A percentile compares a stretch with the other conserved stretches of the same genome.
phyloP scores from a whole-genome alignment of 1,140 invertebrate species.

The Drosophila rhopaloa region DNA sequence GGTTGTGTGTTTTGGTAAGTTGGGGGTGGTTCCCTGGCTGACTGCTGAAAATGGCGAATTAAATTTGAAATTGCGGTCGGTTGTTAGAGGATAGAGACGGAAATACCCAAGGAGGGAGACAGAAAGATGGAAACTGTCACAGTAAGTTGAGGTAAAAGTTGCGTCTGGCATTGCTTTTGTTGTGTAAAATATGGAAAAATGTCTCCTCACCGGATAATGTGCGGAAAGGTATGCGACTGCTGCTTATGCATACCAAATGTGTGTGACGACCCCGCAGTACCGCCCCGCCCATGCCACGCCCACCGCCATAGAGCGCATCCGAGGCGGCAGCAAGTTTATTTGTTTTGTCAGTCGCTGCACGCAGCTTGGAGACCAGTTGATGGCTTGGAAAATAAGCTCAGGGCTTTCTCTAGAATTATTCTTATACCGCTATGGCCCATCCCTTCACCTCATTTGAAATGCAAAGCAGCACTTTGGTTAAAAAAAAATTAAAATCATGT shows the following conservation, averaged over 20 bases:
- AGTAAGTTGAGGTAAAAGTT: constrained; percentile 78
- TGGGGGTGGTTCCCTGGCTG: constrained; percentile 35
- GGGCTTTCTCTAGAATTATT: constrained; percentile 20
- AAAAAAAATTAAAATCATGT: constrained; percentile 32
- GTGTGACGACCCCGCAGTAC: constrained; percentile 27
- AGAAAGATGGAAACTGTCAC: constrained; percentile 54
- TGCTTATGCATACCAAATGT: constrained; percentile 81
- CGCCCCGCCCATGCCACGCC: neutral
- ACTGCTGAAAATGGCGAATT: constrained; percentile 77
- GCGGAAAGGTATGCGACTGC: constrained; percentile 59
- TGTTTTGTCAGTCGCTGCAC: constrained; percentile 65
- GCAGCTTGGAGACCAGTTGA: constrained; percentile 41
- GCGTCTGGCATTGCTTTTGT: constrained; percentile 58
- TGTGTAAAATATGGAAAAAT: constrained; percentile 81
- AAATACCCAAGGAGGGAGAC: neutral
- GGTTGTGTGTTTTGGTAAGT: neutral
- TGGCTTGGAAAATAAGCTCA: constrained; percentile 50
- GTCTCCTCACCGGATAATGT: constrained; percentile 58
- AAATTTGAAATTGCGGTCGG: constrained; percentile 77
- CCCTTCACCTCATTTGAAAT: constrained; percentile 55
- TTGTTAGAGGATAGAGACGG: constrained; percentile 27
- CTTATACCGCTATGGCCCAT: neutral
- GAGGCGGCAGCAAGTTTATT: constrained; percentile 62
- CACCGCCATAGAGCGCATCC: constrained; percentile 17
- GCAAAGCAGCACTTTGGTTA: constrained; percentile 50